Percentiles rank a stretch among this genome's conserved stretches.
Evolutionary conservation across 1,140 invertebrate species (phyloP).

Genomic region (Drosophila subobscura): DNA sequence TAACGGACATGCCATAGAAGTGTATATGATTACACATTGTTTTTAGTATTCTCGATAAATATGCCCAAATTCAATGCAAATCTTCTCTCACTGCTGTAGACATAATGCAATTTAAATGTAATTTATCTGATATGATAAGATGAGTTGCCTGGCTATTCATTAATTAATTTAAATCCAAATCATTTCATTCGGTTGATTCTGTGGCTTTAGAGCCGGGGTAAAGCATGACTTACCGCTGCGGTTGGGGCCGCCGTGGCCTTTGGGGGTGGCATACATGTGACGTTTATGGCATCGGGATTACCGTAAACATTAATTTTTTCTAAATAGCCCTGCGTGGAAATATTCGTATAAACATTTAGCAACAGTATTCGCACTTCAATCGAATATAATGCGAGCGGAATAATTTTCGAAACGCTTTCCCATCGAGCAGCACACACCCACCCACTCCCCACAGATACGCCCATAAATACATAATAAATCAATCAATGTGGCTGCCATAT

Average conservation of each 20-base stretch:
- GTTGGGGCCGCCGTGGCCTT: conserved; percentile 49
- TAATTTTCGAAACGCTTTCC: conserved; percentile 67
- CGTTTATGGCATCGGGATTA: conserved; percentile 70
- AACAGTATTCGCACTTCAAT: conserved; percentile 26
- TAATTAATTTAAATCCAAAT: conserved; percentile 59
- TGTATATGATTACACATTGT: conserved; percentile 32
- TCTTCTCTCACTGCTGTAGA: conserved; percentile 36
- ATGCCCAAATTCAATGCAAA: conserved; percentile 36
- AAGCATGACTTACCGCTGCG: conserved; percentile 66
- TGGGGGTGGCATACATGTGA: conserved; percentile 64
- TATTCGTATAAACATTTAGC: conserved; percentile 37
- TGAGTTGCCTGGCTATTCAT: conserved; percentile 41
- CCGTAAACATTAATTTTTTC: conserved; percentile 76
- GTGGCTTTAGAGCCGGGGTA: too few relatives aligned
- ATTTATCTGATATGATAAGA: conserved; percentile 48
- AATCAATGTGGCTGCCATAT: conserved; percentile 66
- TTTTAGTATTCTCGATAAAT: conserved; percentile 43
- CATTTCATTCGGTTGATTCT: conserved; percentile 37
- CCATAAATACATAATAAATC: conserved; percentile 66
- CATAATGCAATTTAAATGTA: conserved; percentile 56
- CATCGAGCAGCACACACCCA: conserved; percentile 14
- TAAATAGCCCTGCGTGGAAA: conserved; percentile 72
- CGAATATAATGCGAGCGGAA: conserved; percentile 38
- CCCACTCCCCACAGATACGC: conserved; percentile 17
- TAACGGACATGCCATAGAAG: conserved; percentile 23